phyloP scores from a whole-genome alignment of 2,797 vertebrate species.

The Hylomyscus alleni region DNA sequence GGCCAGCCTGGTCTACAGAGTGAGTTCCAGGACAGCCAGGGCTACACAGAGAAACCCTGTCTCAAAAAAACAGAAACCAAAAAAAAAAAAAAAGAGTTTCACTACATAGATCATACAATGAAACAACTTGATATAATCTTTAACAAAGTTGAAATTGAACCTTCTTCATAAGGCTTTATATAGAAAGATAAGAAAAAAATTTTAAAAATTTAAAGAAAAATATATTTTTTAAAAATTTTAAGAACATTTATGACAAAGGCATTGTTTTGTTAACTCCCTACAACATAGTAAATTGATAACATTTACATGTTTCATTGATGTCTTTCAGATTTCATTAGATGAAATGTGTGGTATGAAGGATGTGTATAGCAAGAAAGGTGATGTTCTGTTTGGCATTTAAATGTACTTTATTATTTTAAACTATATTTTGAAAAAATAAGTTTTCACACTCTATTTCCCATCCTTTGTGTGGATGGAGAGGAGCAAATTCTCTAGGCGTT shows the following conservation, averaged over 20 bases:
- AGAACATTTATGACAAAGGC: background rate
- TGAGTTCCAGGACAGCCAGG: too few relatives aligned
- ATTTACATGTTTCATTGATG: background rate
- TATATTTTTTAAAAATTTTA: background rate
- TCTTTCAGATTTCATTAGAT: background rate
- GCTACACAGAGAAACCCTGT: too few relatives aligned
- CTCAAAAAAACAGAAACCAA: too few relatives aligned
- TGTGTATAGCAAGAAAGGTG: background rate
- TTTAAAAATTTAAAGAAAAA: background rate
- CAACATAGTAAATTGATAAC: background rate
- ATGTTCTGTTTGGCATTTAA: background rate
- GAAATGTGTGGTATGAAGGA: background rate
- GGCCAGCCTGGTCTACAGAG: too few relatives aligned
- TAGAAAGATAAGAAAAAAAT: background rate
- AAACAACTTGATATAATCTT: slow-evolving; percentile 25
- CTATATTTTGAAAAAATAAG: slow-evolving; percentile 6
- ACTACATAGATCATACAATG: background rate
- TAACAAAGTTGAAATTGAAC: background rate
- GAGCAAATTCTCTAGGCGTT: background rate
- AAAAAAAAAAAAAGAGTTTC: too few relatives aligned
- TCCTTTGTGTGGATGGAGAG: background rate
- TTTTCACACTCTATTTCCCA: background rate
- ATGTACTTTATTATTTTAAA: background rate
- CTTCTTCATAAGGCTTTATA: background rate
- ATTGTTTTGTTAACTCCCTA: background rate